Conservation (phyloP, 2,113 vertebrate species). For the cattle (Bos taurus) region ARS-UCD2.0 NC_037333.1:63638501-63639000, state of each 20-base stretch:
- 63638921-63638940: no score
- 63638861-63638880: no score
- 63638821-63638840: no score
- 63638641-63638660: not conserved
- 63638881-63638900: no score
- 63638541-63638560: not conserved
- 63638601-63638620: not conserved
- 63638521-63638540: not conserved
- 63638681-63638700: not conserved
- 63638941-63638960: not conserved
- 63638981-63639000: not conserved
- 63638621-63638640: not conserved
- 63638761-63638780: not conserved
- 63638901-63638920: no score
- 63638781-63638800: not conserved
- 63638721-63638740: not conserved
- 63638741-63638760: rapidly evolving
- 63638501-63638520: not conserved
- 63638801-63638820: no score
- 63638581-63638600: not conserved
- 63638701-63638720: not conserved
- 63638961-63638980: not conserved
- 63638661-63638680: not conserved
- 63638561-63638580: not conserved
- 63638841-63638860: no score